Evolutionary conservation across 2,113 vertebrate species (phyloP).

Genomic region (Dissostichus mawsoni): DNA sequence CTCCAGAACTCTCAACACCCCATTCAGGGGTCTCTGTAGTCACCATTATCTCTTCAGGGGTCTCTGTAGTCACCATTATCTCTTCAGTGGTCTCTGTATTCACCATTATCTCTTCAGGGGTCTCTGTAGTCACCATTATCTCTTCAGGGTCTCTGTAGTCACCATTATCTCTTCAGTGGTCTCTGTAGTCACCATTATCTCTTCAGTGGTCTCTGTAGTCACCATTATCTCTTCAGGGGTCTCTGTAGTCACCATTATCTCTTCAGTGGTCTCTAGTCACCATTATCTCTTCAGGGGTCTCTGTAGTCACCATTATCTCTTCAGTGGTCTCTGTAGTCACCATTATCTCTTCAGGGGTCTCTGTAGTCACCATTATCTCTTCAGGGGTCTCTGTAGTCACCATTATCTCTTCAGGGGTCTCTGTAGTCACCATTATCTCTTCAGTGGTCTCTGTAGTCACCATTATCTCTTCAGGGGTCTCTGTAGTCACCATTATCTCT

Average conservation of each 20-base stretch:
- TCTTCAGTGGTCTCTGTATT: conserved; percentile 76
- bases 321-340: too few species aligned
- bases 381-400: too few species aligned
- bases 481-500: neutral
- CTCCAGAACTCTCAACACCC: neutral
- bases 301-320: neutral
- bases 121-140: neutral
- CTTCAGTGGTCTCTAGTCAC: too few species aligned
- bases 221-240: neutral
- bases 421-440: neutral
- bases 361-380: too few species aligned
- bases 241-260: too few species aligned
- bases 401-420: neutral
- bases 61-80: too few species aligned
- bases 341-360: neutral
- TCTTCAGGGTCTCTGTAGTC: neutral
- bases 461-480: too few species aligned
- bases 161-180: neutral
- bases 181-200: neutral
- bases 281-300: neutral
- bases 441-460: too few species aligned
- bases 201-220: neutral
- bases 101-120: neutral
- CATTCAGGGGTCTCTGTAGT: accelerated
- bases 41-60: neutral